Conservation (phyloP, 2,113 vertebrate species). For the Martes martes region DNA sequence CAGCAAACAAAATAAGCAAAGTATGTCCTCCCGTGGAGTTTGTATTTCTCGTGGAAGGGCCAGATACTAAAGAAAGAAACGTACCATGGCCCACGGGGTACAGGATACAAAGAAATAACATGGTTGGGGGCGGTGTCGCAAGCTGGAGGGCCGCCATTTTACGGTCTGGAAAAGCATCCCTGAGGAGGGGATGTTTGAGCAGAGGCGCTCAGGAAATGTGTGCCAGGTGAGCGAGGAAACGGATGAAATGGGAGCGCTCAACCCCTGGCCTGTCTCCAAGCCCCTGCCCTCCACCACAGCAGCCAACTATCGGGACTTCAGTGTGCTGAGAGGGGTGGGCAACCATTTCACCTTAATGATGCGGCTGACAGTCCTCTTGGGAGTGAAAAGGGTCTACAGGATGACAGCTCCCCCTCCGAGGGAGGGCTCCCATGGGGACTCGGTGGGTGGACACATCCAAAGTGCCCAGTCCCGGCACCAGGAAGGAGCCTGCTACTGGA, state of each 20-base stretch:
- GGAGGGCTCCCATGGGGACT: neutral
- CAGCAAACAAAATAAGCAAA: neutral
- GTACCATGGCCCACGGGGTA: neutral
- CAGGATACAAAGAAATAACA: neutral
- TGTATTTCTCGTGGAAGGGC: neutral
- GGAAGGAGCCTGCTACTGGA: neutral
- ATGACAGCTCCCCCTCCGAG: neutral
- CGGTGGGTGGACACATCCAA: neutral
- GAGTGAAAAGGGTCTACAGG: neutral
- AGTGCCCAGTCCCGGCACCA: neutral
- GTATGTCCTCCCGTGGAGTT: neutral
- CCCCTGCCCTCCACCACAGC: too few species aligned
- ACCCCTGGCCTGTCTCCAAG: neutral
- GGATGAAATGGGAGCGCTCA: neutral
- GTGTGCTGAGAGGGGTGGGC: neutral
- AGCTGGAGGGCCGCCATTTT: neutral
- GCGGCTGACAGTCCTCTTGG: fast-evolving
- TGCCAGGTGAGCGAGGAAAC: too few species aligned
- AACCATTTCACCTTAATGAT: neutral
- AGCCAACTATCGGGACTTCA: neutral
- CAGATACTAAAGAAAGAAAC: neutral
- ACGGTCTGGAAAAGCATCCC: neutral
- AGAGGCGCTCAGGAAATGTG: neutral
- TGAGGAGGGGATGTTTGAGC: neutral
- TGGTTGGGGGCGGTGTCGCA: fast-evolving